A percentile compares a stretch with the other conserved stretches of the same genome.
These are phyloP conservation scores for Hypsibius dujardini DNA, from an alignment of 1,140 invertebrate species.

Conservation along the genomic window DNA sequence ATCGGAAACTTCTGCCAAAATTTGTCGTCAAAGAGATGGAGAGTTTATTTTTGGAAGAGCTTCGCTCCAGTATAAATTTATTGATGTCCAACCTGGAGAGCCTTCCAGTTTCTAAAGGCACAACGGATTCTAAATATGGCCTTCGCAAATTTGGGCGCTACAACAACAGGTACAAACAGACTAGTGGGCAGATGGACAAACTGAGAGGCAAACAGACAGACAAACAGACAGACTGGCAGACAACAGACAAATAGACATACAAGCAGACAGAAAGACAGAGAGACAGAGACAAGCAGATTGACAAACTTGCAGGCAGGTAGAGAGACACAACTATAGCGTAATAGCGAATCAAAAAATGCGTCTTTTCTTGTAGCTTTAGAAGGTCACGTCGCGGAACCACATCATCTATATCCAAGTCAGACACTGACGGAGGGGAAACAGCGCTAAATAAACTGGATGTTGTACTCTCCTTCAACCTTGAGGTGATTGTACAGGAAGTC, in stretches of 20 bases:
- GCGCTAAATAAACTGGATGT: constrained; percentile 89
- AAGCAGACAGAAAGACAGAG: too few relatives aligned
- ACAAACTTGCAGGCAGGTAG: too few relatives aligned
- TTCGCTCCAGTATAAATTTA: constrained; percentile 88
- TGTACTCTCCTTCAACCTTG: constrained; percentile 81
- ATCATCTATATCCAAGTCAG: constrained; percentile 74
- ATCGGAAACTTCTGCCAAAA: constrained; percentile 90
- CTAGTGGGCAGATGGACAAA: too few relatives aligned
- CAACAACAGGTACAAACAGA: constrained; percentile 90
- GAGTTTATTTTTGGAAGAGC: constrained; percentile 91
- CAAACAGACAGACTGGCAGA: too few relatives aligned
- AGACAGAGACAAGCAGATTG: too few relatives aligned
- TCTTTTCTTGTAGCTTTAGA: constrained; percentile 6
- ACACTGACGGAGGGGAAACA: constrained; percentile 71
- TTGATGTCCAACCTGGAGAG: constrained; percentile 98
- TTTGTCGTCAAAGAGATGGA: constrained; percentile 99
- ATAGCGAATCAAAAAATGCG: too few relatives aligned
- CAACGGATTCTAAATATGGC: constrained; percentile 90
- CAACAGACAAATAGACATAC: too few relatives aligned
- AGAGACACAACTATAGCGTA: too few relatives aligned
- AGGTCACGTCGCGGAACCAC: constrained; percentile 3
- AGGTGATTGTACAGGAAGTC: constrained; percentile 96
- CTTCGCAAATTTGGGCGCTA: constrained; percentile 84
- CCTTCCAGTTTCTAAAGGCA: constrained; percentile 88
- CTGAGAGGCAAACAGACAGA: too few relatives aligned